A percentile compares a stretch with the other conserved stretches of the same genome.
phyloP scores from a whole-genome alignment of 2,888 invertebrate genomes.

The Hedya salicella region DNA sequence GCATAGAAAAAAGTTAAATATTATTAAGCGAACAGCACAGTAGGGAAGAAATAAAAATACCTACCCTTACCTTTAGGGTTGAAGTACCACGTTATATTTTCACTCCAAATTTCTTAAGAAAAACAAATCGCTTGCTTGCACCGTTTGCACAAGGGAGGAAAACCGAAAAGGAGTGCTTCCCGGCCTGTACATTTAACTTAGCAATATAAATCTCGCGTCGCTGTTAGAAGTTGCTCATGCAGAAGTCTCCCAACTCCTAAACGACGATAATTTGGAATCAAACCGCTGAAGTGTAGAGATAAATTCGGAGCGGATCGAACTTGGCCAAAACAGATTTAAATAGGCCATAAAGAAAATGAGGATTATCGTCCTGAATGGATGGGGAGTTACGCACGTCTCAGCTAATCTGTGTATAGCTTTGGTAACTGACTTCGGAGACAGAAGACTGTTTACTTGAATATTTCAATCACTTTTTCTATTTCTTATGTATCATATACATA shows the following conservation, averaged over 20 bases:
- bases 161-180: not conserved
- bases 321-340: slow-evolving; percentile 43
- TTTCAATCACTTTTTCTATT: too few relatives aligned
- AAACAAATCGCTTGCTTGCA: not conserved
- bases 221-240: slow-evolving; percentile 39
- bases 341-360: slow-evolving; percentile 37
- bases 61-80: slow-evolving; percentile 34
- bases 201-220: slow-evolving; percentile 30
- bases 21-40: slow-evolving; percentile 19
- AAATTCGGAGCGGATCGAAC: slow-evolving; percentile 28
- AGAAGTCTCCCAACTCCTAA: slow-evolving; percentile 38
- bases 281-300: slow-evolving; percentile 42
- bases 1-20: slow-evolving; percentile 34
- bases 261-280: slow-evolving; percentile 42
- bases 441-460: not conserved
- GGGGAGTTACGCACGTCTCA: not conserved
- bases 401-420: not conserved
- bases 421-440: not conserved
- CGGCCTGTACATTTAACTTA: slow-evolving; percentile 6
- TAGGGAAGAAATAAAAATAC: slow-evolving; percentile 31
- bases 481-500: too few relatives aligned
- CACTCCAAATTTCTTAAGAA: not conserved
- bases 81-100: slow-evolving; percentile 3
- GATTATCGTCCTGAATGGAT: slow-evolving; percentile 3
- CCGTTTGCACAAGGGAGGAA: not conserved